Evolutionary conservation across 2,888 invertebrate species (phyloP).

Genomic region (Apoda limacodes): DNA sequence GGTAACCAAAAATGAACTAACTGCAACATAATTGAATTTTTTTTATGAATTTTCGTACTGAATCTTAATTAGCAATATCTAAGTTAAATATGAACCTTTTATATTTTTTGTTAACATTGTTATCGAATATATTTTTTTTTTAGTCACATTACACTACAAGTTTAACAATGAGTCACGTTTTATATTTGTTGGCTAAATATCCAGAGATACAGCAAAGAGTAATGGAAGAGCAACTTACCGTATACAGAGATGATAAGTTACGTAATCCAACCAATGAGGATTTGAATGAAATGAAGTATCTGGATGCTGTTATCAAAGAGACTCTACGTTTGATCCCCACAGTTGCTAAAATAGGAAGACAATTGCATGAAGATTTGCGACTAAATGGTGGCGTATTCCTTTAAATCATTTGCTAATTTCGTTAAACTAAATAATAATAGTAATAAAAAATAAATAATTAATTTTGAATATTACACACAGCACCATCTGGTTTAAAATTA

Average conservation of each 20-base stretch:
- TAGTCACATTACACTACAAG: conserved; percentile 31
- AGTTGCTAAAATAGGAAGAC: conserved; percentile 28
- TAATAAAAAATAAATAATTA: no score
- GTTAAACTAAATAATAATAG: no score
- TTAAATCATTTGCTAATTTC: no score
- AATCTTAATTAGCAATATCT: no score
- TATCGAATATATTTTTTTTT: no score
- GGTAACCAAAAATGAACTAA: no score
- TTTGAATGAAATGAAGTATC: conserved; percentile 30
- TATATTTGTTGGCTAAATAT: conserved; percentile 26
- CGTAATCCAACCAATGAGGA: conserved; percentile 24
- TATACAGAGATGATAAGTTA: conserved; percentile 22
- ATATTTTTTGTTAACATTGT: not conserved
- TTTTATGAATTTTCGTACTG: no score
- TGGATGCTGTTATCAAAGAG: conserved; percentile 32
- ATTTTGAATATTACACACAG: no score
- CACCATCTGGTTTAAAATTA: no score
- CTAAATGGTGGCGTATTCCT: no score
- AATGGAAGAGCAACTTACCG: conserved; percentile 25
- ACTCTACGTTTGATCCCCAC: conserved; percentile 28
- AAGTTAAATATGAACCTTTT: no score
- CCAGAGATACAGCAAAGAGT: conserved; percentile 25
- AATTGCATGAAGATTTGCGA: conserved; percentile 24
- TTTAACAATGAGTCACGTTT: conserved; percentile 26
- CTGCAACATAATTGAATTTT: no score